Evolutionary conservation across 2,888 invertebrate species (phyloP).

Genomic region (Acanthoscelides obtectus): DNA sequence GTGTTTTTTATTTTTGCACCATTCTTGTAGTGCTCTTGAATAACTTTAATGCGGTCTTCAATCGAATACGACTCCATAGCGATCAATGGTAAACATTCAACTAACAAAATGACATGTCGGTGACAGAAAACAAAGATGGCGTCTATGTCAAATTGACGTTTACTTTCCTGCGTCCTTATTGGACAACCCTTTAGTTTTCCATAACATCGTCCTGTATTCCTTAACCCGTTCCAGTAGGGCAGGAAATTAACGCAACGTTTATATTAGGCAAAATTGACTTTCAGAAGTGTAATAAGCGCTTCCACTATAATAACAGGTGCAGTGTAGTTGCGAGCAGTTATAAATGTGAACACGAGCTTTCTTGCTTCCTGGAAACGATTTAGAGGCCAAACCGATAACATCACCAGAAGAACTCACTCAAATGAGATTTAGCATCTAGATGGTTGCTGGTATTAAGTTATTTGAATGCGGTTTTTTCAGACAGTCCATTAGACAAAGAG

Average conservation of each 20-base stretch:
- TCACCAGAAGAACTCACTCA: neutral
- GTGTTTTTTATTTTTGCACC: too few species aligned
- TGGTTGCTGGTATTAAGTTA: neutral
- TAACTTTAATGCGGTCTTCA: too few species aligned
- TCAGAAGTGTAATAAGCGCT: neutral
- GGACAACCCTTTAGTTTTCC: too few species aligned
- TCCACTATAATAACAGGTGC: neutral
- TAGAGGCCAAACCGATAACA: neutral
- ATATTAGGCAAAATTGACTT: neutral
- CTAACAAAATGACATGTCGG: too few species aligned
- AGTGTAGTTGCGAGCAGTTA: neutral
- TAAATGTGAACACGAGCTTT: neutral
- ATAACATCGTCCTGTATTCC: neutral
- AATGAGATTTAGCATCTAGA: neutral
- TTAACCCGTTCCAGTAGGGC: neutral
- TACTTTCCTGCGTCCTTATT: too few species aligned
- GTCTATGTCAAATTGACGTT: too few species aligned
- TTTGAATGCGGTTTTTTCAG: neutral
- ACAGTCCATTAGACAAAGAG: neutral
- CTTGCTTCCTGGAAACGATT: neutral
- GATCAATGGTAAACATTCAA: too few species aligned
- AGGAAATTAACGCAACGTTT: neutral
- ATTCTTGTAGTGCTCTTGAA: too few species aligned
- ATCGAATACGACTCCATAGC: too few species aligned
- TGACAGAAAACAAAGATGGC: too few species aligned